Percentiles rank a stretch among this genome's conserved stretches.
phyloP scores from a whole-genome alignment of 2,888 invertebrate genomes.

The Tipula unca region DNA sequence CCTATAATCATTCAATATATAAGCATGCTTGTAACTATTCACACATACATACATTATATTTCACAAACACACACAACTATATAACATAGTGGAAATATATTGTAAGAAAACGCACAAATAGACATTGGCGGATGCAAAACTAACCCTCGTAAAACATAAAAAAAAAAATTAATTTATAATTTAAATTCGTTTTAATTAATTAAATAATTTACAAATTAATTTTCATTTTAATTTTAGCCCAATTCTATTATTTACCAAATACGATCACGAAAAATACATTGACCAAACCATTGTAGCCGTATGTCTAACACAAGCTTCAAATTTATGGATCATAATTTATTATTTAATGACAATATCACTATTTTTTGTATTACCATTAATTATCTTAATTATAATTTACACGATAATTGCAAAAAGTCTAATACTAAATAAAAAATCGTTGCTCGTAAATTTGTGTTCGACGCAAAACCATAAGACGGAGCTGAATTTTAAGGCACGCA shows the following conservation, averaged over 20 bases:
- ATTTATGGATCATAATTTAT: conserved; percentile 67
- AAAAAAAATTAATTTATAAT: too few species aligned
- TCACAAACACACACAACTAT: not conserved
- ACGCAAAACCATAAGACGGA: conserved; percentile 51
- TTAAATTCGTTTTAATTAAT: not conserved
- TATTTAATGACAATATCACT: conserved; percentile 69
- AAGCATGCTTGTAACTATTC: not conserved
- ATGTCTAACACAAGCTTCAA: conserved; percentile 71
- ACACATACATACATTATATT: too few species aligned
- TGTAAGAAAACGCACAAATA: not conserved
- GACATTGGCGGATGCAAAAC: not conserved
- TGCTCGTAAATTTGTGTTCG: conserved; percentile 56
- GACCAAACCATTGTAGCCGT: conserved; percentile 64
- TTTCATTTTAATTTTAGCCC: conserved; percentile 49
- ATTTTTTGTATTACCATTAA: conserved; percentile 73
- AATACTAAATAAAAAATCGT: conserved; percentile 52
- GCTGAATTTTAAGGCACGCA: conserved; percentile 63
- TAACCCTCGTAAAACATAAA: too few species aligned
- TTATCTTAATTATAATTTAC: conserved; percentile 72
- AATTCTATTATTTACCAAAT: conserved; percentile 66
- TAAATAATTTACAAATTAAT: not conserved
- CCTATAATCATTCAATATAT: not conserved
- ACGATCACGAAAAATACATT: conserved; percentile 55
- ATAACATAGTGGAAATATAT: not conserved
- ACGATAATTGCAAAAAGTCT: conserved; percentile 75